A percentile compares a stretch with the other conserved stretches of the same genome.
Evolutionary conservation across 2,888 invertebrate genomes (phyloP).

Genomic region (Synanthedon andrenaeformis): DNA sequence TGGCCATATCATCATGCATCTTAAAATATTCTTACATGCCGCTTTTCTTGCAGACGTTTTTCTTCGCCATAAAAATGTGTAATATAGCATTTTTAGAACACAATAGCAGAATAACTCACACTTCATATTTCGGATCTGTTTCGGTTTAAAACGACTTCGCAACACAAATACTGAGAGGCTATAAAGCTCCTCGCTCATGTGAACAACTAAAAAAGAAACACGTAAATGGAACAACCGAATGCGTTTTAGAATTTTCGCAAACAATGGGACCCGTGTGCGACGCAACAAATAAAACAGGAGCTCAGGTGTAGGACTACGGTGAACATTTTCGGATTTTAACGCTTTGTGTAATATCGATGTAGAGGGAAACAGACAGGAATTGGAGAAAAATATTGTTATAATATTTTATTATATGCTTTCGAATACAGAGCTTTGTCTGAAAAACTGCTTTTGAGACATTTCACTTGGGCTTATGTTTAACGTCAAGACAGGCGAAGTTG

Average conservation of each 20-base stretch:
- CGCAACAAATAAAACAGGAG: neutral
- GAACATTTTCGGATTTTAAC: neutral
- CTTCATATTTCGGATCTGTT: neutral
- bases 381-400: neutral
- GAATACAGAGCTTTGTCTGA: too few relatives aligned
- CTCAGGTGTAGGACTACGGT: neutral
- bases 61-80: too few relatives aligned
- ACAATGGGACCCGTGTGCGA: conserved; percentile 15
- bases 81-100: too few relatives aligned
- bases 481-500: too few relatives aligned
- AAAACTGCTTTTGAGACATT: too few relatives aligned
- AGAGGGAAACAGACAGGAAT: neutral
- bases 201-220: neutral
- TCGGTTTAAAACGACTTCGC: neutral
- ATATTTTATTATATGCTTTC: too few relatives aligned
- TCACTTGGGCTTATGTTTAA: too few relatives aligned
- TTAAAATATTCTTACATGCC: too few relatives aligned
- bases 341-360: neutral
- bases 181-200: neutral
- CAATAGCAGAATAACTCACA: neutral
- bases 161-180: neutral
- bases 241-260: conserved; percentile 27
- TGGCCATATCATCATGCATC: too few relatives aligned
- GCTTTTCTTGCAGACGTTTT: too few relatives aligned
- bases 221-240: conserved; percentile 8